Percentiles rank a stretch among this genome's conserved stretches.
Conservation (phyloP, 1,140 invertebrate genomes). For the Phymastichus coffea region DNA sequence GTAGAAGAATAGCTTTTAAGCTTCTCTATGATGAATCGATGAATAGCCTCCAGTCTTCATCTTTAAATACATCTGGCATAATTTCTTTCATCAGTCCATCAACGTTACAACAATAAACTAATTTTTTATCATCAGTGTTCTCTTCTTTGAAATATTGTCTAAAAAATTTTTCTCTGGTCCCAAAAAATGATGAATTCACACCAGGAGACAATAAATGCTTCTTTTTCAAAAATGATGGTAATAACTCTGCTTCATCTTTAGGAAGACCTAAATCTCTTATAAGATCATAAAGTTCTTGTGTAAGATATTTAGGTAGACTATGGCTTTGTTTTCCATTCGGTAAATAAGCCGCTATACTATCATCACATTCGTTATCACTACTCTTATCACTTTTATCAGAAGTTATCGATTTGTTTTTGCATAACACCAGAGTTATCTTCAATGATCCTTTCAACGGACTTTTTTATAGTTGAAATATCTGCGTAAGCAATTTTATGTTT, state of each 20-base stretch:
- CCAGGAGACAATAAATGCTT: background rate
- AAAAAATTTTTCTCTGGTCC: background rate
- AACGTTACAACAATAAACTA: slow-evolving; percentile 4
- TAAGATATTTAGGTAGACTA: no score
- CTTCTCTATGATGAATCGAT: slow-evolving; percentile 22
- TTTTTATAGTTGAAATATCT: no score
- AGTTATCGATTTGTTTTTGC: no score
- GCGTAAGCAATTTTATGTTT: no score
- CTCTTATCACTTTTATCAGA: no score
- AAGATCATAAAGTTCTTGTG: no score
- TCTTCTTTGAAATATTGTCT: slow-evolving; percentile 3
- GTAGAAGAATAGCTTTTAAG: slow-evolving; percentile 32
- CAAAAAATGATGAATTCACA: background rate
- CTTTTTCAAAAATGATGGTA: background rate
- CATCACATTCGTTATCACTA: no score
- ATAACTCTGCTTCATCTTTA: background rate
- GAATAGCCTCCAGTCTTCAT: slow-evolving; percentile 31
- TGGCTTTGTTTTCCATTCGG: no score
- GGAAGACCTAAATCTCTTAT: background rate
- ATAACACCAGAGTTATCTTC: no score
- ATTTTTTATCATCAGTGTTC: background rate
- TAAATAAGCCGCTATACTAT: no score
- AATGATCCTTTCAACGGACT: no score
- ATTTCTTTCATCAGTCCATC: slow-evolving; percentile 2
- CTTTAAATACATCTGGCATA: no score